Conservation (phyloP, 92 coral and sea anemone species). For the Phymanthus crucifer region DNA sequence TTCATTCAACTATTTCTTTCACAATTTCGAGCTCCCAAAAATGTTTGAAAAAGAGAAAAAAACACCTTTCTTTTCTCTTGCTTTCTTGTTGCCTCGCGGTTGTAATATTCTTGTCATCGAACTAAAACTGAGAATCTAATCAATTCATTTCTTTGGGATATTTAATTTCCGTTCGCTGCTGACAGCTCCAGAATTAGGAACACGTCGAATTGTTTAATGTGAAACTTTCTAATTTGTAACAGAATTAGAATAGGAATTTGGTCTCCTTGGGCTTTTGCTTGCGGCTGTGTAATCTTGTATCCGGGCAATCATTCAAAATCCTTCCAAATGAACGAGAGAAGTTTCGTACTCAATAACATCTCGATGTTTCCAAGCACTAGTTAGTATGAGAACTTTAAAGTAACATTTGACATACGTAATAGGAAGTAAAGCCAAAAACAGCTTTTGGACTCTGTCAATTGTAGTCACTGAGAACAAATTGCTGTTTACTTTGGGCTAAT, state of each 20-base stretch:
- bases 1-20: background rate
- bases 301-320: background rate
- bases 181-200: slow-evolving; percentile 19
- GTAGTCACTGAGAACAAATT: slow-evolving; percentile 9
- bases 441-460: background rate
- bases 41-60: no score
- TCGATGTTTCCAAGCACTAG: background rate
- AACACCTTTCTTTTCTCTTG: background rate
- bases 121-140: background rate
- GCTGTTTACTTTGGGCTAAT: slow-evolving; percentile 22
- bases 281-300: background rate
- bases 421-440: slow-evolving; percentile 8
- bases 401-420: slow-evolving; percentile 5
- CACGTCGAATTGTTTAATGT: slow-evolving; percentile 20
- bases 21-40: background rate
- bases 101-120: background rate
- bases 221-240: background rate
- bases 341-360: background rate
- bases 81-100: background rate
- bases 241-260: slow-evolving; percentile 6
- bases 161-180: slow-evolving; percentile 24
- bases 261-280: background rate
- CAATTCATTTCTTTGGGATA: background rate
- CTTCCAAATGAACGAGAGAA: background rate
- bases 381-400: background rate